A percentile compares a stretch with the other conserved stretches of the same genome.
These are phyloP conservation scores for Phaetusa simplex DNA, from an alignment of 2,113 vertebrate species.

Conservation along the genomic window DNA sequence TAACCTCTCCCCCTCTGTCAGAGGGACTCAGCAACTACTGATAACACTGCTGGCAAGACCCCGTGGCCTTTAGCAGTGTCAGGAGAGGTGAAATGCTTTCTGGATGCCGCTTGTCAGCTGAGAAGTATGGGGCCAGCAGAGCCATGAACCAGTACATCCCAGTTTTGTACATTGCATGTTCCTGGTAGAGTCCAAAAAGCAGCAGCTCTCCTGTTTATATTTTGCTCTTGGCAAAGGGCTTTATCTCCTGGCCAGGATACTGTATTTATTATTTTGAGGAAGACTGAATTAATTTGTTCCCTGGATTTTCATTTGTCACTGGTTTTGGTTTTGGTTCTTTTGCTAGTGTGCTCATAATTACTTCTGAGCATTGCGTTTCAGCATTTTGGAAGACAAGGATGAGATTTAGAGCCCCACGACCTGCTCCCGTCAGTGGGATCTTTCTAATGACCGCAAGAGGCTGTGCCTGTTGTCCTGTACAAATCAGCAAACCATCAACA, in stretches of 20 bases:
- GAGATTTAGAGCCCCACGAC: fast-evolving
- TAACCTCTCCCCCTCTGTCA: background rate
- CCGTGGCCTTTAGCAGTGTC: background rate
- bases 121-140: background rate
- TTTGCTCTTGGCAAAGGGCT: background rate
- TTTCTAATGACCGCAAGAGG: background rate
- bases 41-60: background rate
- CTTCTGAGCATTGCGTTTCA: background rate
- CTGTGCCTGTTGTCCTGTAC: background rate
- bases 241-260: background rate
- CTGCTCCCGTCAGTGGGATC: background rate
- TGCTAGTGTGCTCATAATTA: background rate
- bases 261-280: background rate
- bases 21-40: background rate
- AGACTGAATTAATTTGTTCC: background rate
- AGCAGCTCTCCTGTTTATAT: background rate
- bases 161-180: fast-evolving
- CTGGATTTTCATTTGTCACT: background rate
- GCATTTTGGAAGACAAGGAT: background rate
- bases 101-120: background rate
- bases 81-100: background rate
- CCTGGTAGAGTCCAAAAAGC: background rate
- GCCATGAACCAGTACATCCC: background rate
- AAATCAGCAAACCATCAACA: background rate
- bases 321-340: background rate